Base-by-base conservation (phyloP, 2,113 vertebrate species). In the Brachyhypopomus occidentalis region DNA sequence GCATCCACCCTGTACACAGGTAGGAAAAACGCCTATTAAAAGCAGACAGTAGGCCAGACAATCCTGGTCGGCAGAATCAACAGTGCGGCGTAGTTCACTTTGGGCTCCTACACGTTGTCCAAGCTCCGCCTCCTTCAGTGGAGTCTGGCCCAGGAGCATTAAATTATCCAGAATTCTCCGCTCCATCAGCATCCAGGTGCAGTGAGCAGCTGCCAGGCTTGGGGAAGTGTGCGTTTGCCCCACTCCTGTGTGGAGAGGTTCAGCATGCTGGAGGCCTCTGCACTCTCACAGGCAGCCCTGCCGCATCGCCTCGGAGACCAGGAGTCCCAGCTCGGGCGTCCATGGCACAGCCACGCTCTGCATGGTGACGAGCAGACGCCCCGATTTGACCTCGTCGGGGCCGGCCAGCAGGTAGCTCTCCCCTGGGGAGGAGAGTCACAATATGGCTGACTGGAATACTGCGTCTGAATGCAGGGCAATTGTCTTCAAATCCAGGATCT, bases 401-500 rank as follows among this genome's bases (percentile, higher is more conserved):
- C 96, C 96, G 22, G 95, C 95, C 77, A 97, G 94, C 52, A 97
- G 89, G 84, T 96, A 96, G 62, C 96, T 93, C 67, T 89, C 90
- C 75, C 95, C 96, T 96, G 79, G 3, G 70, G 48, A 59, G 9
- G 20, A 76, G 17, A 11, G 20, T 30, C 25, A 52, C 5, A 19
- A 4, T 59, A 72, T 36, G 14, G 20, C 16, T 14, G 41, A 66
- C 3, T 12, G 41, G 41, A 41, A 41, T 9, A 1, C 45, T 52
- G 45, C 45, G 3, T 8, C 45, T 14, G 45, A 52, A 14, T 3
- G 45, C 45, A 52, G 12, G 45, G 11, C 12, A 52, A 14, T 14
- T 9, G 1, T 1, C 8, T 52, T 52, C 45, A 12, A 14, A 45
- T 45, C 41, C 41, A 8, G 41, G 9, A 2, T 12, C 45, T 52